A percentile compares a stretch with the other conserved stretches of the same genome.
phyloP scores from a whole-genome alignment of 2,797 vertebrate genomes.

The Psittacula derbiana region DNA sequence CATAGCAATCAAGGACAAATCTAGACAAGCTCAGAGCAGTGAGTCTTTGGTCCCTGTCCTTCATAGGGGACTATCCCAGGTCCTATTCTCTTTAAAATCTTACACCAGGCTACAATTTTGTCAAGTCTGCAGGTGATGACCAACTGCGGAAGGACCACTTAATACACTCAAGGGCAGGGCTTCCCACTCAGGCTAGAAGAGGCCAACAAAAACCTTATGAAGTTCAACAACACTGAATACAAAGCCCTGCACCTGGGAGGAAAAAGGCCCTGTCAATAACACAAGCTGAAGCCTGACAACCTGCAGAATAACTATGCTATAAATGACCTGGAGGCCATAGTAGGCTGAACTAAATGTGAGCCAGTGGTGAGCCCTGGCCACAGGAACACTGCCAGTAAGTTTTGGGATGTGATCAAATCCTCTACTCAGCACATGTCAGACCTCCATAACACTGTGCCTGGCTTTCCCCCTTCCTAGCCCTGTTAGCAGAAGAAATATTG shows the following conservation, averaged over 20 bases:
- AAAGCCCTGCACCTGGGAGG: not conserved
- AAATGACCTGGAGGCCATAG: not conserved
- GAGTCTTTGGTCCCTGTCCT: not conserved
- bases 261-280: not conserved
- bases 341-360: not conserved
- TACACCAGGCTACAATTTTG: not conserved
- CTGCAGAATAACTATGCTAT: not conserved
- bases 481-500: not conserved
- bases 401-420: not conserved
- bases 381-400: not conserved
- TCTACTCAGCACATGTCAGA: not conserved
- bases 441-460: not conserved
- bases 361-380: not conserved
- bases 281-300: not conserved
- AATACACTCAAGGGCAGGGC: not conserved
- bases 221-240: not conserved
- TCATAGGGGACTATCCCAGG: not conserved
- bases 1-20: not conserved
- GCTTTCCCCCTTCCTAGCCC: not conserved
- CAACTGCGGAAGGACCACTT: not conserved
- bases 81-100: not conserved
- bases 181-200: not conserved
- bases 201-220: not conserved
- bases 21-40: not conserved
- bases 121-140: not conserved